Base-by-base conservation (phyloP, 2,113 vertebrate species). In the Vulpes ferrilata region DNA sequence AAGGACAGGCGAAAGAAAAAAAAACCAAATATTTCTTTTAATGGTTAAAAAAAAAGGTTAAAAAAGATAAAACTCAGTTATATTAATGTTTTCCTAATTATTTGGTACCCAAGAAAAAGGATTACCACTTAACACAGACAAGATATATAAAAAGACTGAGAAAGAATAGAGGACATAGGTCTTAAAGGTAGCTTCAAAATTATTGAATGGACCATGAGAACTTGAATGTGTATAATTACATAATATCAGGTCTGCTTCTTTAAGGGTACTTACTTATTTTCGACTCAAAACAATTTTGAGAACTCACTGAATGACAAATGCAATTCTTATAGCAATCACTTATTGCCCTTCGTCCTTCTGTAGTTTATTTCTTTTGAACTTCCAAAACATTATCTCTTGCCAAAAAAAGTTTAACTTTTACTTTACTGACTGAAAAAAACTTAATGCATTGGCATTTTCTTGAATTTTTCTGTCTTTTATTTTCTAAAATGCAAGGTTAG, bases 391-490 rank as follows among this genome's bases (percentile, higher is more conserved):
- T 73, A 67, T 73, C 20, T 90, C 11, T 78, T 93, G 38, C 38
- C 20, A 79, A 23, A 7, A 7, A 5, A 81, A 60, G 22, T 85
- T 96, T 96, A 25, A 55, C 78, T 85, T 95, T 96, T 67, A 51
- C 27, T 96, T 89, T 78, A 38, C 2, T 81, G 10, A 67, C 30
- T 82, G 35, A 86, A 92, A 95, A 93, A 79, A 87, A 81, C 2
- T 73, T 71, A 43, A 73, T 87, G 15, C 17, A 11, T 60, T 88
- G 35, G 23, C 78, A 73, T 15, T 65, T 95, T 88, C 62, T 80
- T 86, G 12, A 80, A 5, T 74, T 94, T 90, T 65, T 13, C 2
- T 17, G 11, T 83, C 27, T 13, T 55, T 83, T 74, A 11, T 27
- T 69, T 80, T 86, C 27, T 88, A 38, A 92, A 84, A 35, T 57